Evolutionary conservation across 2,113 vertebrate genomes (phyloP), one percentile per base, ranked within the genome.

Genomic region (Odontesthes bonariensis): DNA sequence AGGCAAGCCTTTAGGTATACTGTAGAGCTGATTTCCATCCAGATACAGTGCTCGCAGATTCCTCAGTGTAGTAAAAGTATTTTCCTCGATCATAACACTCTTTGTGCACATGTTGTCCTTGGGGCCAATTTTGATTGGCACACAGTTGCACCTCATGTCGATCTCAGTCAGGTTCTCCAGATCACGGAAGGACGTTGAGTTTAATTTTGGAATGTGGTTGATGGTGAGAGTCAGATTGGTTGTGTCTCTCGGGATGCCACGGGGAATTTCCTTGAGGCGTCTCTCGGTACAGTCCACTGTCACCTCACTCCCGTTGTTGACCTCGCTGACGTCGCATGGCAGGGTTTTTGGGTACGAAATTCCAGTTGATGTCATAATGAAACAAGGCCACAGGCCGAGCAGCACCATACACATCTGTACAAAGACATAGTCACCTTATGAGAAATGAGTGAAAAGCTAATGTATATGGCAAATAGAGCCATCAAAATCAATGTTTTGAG

Each of bases 181-280:
- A 5, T 53, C 83, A 2, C 69, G 53, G 68, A 99, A 99, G 3
- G 96, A 94, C 22, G 83, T 90, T 60, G 89, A 87, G 42, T 91
- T 91, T 64, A 99, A 93, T 0, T 57, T 51, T 0, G 92, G 92
- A 56, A 99, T 98, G 31, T 95, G 93, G 83, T 99, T 98, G 86
- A 98, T 98, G 74, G 94, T 97, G 58, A 99, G 94, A 0, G 95
- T 99, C 69, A 99, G 91, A 84, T 98, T 99, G 77, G 97, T 99
- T 8, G 93, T 83, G 0, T 97, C 96, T 66, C 17, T 16, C 8
- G 98, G 97, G 80, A 98, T 97, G 53, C 93, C 95, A 8, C 0
- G 35, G 3, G 97, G 98, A 12, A 99, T 74, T 16, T 89, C 61
- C 0, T 14, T 92, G 66, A 99, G 94, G 20, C 62, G 87, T 40